These are phyloP conservation scores for Macrotrachela quadricornifera DNA, from an alignment of 1,140 invertebrate species.

Conservation along the genomic window DNA sequence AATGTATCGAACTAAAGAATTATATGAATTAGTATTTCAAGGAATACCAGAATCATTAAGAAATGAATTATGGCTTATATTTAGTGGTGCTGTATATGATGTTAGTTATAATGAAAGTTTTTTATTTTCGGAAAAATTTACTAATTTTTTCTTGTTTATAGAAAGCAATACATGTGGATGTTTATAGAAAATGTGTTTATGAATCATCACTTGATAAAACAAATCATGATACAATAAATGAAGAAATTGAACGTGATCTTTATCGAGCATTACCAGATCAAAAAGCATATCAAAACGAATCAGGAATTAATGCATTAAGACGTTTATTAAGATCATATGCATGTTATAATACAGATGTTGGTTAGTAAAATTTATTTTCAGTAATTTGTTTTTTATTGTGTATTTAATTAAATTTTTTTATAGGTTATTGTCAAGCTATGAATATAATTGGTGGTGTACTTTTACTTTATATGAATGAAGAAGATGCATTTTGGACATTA, in stretches of 20 bases:
- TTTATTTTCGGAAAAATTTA: too few species aligned
- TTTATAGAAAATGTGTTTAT: slow-evolving; percentile 62
- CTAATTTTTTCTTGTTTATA: slow-evolving; percentile 12
- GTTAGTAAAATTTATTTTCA: slow-evolving; percentile 43
- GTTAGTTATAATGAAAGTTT: slow-evolving; percentile 11
- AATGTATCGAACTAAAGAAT: slow-evolving; percentile 21
- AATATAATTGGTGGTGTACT: slow-evolving; percentile 91
- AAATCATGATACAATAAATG: slow-evolving; percentile 51
- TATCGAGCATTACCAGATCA: slow-evolving; percentile 90
- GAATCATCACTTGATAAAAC: slow-evolving; percentile 21
- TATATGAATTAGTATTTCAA: slow-evolving; percentile 63
- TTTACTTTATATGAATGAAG: slow-evolving; percentile 78
- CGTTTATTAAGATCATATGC: slow-evolving; percentile 85
- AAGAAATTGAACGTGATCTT: slow-evolving; percentile 94
- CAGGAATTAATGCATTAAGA: slow-evolving; percentile 66
- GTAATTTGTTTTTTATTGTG: too few species aligned
- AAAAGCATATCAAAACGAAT: slow-evolving; percentile 74
- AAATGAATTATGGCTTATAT: slow-evolving; percentile 81
- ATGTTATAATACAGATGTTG: too few species aligned
- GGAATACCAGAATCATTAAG: slow-evolving; percentile 69
- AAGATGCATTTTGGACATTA: slow-evolving; percentile 90
- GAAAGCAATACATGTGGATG: slow-evolving; percentile 55
- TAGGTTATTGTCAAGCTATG: slow-evolving; percentile 92
- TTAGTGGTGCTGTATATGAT: slow-evolving; percentile 65
- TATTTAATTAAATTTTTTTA: slow-evolving; percentile 24